Conservation (phyloP, 1,140 invertebrate genomes). For the Maniola jurtina region DNA sequence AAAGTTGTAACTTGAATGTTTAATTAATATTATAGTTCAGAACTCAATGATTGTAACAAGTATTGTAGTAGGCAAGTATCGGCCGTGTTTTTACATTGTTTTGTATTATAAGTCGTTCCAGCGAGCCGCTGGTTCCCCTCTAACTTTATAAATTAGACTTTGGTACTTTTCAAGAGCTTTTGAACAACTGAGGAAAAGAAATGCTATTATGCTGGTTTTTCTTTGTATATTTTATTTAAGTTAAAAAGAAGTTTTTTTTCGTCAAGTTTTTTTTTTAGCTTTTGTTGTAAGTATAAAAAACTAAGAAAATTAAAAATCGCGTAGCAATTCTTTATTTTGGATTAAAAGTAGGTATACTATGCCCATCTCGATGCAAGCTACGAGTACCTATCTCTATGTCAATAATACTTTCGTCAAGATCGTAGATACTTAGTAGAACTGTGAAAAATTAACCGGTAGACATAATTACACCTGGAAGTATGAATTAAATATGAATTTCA, state of each 20-base stretch:
- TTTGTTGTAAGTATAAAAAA: background rate
- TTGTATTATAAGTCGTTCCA: constrained; percentile 21
- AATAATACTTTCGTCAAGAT: too few relatives aligned
- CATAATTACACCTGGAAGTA: too few relatives aligned
- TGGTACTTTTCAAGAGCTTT: constrained; percentile 33
- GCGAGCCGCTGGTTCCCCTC: constrained; percentile 23
- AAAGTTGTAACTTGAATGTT: too few relatives aligned
- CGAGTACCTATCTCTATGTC: too few relatives aligned
- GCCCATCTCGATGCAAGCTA: too few relatives aligned
- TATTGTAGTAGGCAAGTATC: constrained; percentile 12
- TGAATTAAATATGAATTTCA: too few relatives aligned
- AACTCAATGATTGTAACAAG: constrained; percentile 7
- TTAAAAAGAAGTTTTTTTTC: constrained; percentile 2
- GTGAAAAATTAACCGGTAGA: too few relatives aligned
- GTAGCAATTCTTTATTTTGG: too few relatives aligned
- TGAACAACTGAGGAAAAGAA: constrained; percentile 31
- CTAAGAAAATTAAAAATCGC: background rate
- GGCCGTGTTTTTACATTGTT: constrained; percentile 24
- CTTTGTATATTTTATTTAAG: constrained; percentile 25
- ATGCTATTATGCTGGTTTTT: constrained; percentile 30
- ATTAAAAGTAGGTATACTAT: background rate
- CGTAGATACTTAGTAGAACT: too few relatives aligned
- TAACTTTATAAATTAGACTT: constrained; percentile 35
- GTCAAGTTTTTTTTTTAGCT: constrained; percentile 6
- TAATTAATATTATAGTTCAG: constrained; percentile 4